Evolutionary conservation across 2,888 invertebrate species (phyloP), one percentile per base, ranked within the genome.

Genomic region (Patella ulyssiponensis): DNA sequence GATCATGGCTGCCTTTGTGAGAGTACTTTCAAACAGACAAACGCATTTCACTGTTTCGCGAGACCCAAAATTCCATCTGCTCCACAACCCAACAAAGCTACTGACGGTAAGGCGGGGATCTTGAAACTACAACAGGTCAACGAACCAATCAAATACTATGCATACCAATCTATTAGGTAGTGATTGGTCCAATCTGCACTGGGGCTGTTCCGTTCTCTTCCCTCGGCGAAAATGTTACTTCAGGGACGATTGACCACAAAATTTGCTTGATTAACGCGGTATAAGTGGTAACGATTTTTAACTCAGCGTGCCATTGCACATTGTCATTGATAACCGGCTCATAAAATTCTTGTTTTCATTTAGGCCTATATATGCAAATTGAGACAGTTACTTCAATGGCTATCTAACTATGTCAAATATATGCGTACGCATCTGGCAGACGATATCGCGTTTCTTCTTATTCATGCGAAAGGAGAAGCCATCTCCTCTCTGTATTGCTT

Each of bases 1-100:
- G 80, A 84, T 82, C 78, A 86, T 83, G 84, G 85, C 85, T 81
- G 85, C 80, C 86, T 85, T 86, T 87, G 85, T 86, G 82, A 81
- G 77, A 71, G 69, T 69, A 27, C 77, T 81, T 80, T 83, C 79
- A 85, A 82, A 83, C 82, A 82, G 76, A 81, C 73, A 79, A 79
- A 81, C 76, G 78, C 79, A 77, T 77, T 54, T 70, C 76, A 69
- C 78, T 71, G 84, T 84, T 83, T 85, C 83, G 58, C 82, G 81
- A 79, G 78, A 79, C 85, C 84, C 84, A 76, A 71, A 77, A 79
- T 79, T 73, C 78, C 77, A 69, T 77, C 75, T 77, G 77, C 76
- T 73, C 77, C 52, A 58, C 58, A 51, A 20, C 52, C 73, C 53
- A 76, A 72, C 72, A 76, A 71, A 23, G 71, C 73, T 52, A 27